Base-by-base conservation (phyloP, 2,797 vertebrate species). In the Petrocephalus schoutedeni region DNA sequence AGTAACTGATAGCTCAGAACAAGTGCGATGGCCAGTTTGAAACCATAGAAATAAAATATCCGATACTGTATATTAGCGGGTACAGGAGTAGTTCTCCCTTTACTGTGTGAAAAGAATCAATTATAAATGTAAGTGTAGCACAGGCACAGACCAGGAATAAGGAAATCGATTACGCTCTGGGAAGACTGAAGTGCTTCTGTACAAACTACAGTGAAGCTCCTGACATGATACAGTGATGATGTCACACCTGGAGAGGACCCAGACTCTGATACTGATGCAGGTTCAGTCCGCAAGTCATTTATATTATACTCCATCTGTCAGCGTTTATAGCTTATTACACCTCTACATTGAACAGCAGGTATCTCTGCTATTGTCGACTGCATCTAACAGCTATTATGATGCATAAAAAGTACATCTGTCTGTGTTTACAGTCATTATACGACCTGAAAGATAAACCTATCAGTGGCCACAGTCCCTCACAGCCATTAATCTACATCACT, bases 381-480 rank as follows among this genome's bases (percentile, higher is more conserved):
- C 28, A 28, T 85, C 84, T 57, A 53, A 85, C 84, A 85, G 53
- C 54, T 58, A 53, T 83, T 83, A 83, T 83, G 49, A 49, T 53
- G 41, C n/a, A 83, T 53, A 53, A 51, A 83, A 49, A 83, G 9
- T 83, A 83, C 49, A 49, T 53, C 84, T 57, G 54, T 58, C n/a
- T 14, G n/a, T 32, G 53, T 85, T 85, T 57, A 85, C 84, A 57
- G 84, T 57, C 10, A 9, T 32, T 28, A 57, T 53, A 85, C 32
- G 4, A 36, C 84, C 51, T 36, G 84, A 57, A 57, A 57, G 28
- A 53, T 57, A 19, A 53, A 85, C 32, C 23, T 85, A 54, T 36
- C n/a, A 45, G n/a, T 21, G 80, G 36, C 41, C 41, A 53, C 45
- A 49, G 9, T 51, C 19, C 6, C 41, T 82, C 2, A 51, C 77